These are phyloP conservation scores for Aviceda cuculoides DNA, from an alignment of 2,797 vertebrate species.

Conservation along the genomic window DNA sequence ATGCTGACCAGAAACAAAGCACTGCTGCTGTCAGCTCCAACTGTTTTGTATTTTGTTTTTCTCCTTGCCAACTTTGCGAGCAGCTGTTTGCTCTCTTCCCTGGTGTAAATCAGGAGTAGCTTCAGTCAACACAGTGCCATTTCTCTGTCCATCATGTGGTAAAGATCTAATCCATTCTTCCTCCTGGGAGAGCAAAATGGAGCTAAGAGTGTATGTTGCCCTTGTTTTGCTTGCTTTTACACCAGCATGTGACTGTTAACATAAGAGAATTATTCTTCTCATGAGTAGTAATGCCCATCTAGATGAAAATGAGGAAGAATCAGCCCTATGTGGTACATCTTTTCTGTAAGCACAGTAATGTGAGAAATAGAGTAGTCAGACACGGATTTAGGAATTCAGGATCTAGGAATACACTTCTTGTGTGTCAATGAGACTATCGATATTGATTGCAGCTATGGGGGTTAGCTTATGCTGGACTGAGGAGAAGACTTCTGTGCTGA, in stretches of 20 bases:
- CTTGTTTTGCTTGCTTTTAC: neutral
- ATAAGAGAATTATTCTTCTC: neutral
- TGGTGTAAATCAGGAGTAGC: neutral
- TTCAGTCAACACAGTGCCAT: neutral
- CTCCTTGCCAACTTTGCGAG: neutral
- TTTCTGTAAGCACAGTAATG: neutral
- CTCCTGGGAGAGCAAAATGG: neutral
- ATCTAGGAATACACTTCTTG: neutral
- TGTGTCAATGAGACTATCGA: neutral
- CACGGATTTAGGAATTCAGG: neutral
- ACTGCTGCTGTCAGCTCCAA: neutral
- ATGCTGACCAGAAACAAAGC: constrained; percentile 35
- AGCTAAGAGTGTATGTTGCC: neutral
- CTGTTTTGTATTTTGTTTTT: constrained; percentile 27
- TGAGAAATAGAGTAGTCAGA: neutral
- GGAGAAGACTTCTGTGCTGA: neutral
- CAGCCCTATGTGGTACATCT: rapidly evolving
- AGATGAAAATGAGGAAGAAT: neutral
- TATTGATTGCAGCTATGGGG: rapidly evolving
- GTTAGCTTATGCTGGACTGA: neutral
- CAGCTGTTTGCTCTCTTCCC: constrained; percentile 1
- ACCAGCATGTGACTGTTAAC: neutral
- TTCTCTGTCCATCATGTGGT: neutral
- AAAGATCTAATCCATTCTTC: neutral
- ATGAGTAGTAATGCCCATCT: neutral